These are phyloP conservation scores for Promerops cafer DNA, from an alignment of 2,113 vertebrate genomes.

Conservation along the genomic window DNA sequence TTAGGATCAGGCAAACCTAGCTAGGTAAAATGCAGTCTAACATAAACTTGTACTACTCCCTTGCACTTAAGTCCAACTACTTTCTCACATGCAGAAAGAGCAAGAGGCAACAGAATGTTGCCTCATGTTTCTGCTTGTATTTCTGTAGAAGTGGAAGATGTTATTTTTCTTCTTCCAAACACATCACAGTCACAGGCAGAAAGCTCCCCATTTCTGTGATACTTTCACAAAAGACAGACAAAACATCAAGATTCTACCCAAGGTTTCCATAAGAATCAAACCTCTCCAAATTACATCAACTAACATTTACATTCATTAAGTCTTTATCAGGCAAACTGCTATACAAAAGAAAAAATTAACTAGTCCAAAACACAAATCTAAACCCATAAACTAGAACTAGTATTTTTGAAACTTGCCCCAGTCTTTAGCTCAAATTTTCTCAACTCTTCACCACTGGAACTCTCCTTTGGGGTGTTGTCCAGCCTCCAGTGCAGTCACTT, in stretches of 20 bases:
- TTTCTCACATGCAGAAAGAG: neutral
- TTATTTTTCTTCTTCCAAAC: neutral
- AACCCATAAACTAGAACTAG: neutral
- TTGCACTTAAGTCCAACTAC: neutral
- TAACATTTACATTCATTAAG: neutral
- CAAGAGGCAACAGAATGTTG: neutral
- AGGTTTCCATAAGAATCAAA: neutral
- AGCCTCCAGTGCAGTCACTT: neutral
- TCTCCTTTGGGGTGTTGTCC: neutral
- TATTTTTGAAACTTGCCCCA: neutral
- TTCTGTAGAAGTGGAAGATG: neutral
- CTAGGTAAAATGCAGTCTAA: neutral
- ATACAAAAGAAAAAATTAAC: neutral
- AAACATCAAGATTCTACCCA: neutral
- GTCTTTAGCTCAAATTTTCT: neutral
- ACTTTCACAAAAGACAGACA: neutral
- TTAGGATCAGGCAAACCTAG: neutral
- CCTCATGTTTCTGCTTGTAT: neutral
- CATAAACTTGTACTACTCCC: neutral
- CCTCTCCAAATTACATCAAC: neutral
- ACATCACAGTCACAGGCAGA: neutral
- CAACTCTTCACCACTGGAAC: neutral
- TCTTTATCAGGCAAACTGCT: neutral
- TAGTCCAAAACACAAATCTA: neutral
- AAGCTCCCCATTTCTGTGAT: neutral